Evolutionary conservation across 35 echinoderm and acorn worm species (phyloP).

Genomic region (Amphiura filiformis): DNA sequence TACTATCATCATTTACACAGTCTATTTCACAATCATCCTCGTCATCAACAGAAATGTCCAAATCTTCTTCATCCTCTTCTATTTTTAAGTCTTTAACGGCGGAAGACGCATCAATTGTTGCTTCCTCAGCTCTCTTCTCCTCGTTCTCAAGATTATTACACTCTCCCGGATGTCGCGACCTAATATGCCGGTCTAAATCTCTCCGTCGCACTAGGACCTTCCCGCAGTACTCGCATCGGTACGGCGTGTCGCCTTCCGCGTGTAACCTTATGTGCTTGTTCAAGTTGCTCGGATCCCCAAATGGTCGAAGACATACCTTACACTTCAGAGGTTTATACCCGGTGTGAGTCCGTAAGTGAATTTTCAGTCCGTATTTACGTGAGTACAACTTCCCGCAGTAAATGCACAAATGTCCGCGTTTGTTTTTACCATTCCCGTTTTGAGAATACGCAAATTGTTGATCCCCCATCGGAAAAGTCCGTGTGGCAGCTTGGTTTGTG

Average conservation of each 20-base stretch:
- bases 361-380: constrained; percentile 94
- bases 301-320: constrained; percentile 91
- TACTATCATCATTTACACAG: too few relatives aligned
- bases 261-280: constrained; percentile 97
- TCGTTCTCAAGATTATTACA: too few relatives aligned
- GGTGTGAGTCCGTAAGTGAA: constrained; percentile 90
- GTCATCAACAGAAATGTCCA: too few relatives aligned
- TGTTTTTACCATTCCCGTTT: constrained; percentile 43
- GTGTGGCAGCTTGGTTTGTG: constrained; percentile 13
- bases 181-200: constrained; percentile 88
- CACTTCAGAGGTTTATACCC: constrained; percentile 97
- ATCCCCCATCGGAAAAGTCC: constrained; percentile 27
- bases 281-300: constrained; percentile 93
- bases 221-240: constrained; percentile 94
- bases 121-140: too few relatives aligned
- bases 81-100: too few relatives aligned
- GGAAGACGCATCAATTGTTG: too few relatives aligned
- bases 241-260: constrained; percentile 92
- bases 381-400: constrained; percentile 98
- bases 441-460: constrained; percentile 56
- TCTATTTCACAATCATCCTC: too few relatives aligned
- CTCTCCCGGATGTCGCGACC: constrained; percentile 86
- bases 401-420: constrained; percentile 97
- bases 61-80: too few relatives aligned
- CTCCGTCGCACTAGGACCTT: constrained; percentile 90